Percentiles rank a stretch among this genome's conserved stretches.
These are phyloP conservation scores for Yponomeuta malinellus DNA, from an alignment of 2,888 invertebrate genomes.

Conservation along the genomic window DNA sequence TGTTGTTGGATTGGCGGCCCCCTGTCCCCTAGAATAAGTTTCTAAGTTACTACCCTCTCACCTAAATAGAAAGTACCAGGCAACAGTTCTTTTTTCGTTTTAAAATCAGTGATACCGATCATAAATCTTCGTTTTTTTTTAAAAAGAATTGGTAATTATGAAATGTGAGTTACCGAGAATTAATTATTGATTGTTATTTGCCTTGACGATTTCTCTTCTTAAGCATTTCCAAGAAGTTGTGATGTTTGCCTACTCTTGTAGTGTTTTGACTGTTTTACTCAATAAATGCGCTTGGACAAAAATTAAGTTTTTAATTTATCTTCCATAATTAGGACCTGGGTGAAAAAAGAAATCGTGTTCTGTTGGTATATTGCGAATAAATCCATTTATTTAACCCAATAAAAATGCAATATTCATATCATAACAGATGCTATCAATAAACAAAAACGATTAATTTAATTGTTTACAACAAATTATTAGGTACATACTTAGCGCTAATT, in stretches of 20 bases:
- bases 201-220: slow-evolving; percentile 62
- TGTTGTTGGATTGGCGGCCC: slow-evolving; percentile 76
- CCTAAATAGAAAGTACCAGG: slow-evolving; percentile 11
- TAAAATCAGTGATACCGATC: slow-evolving; percentile 10
- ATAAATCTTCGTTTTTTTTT: slow-evolving; percentile 21
- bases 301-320: background rate
- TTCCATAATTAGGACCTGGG: background rate
- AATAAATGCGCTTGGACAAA: slow-evolving; percentile 68
- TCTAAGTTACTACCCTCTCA: slow-evolving; percentile 15
- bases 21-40: slow-evolving; percentile 48
- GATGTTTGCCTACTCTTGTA: slow-evolving; percentile 75
- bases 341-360: background rate
- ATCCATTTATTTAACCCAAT: slow-evolving; percentile 15
- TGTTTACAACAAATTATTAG: slow-evolving; percentile 38
- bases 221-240: slow-evolving; percentile 71
- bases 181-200: slow-evolving; percentile 46
- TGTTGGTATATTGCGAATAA: slow-evolving; percentile 10
- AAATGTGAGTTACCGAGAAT: slow-evolving; percentile 50
- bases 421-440: slow-evolving; percentile 13
- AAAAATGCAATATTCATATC: slow-evolving; percentile 14
- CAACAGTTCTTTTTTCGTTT: slow-evolving; percentile 10
- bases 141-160: slow-evolving; percentile 21
- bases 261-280: slow-evolving; percentile 73
- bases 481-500: slow-evolving; percentile 34
- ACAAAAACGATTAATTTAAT: slow-evolving; percentile 20